phyloP scores from a whole-genome alignment of 2,888 invertebrate species.

The Agapetus fuscipes region DNA sequence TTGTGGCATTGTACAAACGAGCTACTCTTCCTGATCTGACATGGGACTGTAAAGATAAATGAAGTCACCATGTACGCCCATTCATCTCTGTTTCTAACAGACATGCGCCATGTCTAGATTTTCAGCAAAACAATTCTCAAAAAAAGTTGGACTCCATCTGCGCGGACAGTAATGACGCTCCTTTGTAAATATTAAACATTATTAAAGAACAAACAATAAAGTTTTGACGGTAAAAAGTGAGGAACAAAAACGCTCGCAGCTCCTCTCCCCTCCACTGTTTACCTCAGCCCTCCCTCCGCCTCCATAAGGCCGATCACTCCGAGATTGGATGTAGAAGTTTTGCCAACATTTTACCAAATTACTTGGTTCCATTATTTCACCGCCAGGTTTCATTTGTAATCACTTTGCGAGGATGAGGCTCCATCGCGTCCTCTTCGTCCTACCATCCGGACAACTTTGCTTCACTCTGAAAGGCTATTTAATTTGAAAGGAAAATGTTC shows the following conservation, averaged over 20 bases:
- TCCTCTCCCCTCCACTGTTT: conserved; percentile 2
- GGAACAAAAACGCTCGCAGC: conserved; percentile 19
- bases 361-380: conserved; percentile 21
- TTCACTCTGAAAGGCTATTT: conserved; percentile 6
- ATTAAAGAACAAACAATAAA: conserved; percentile 21
- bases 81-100: conserved; percentile 8
- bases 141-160: conserved; percentile 21
- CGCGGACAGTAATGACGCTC: conserved; percentile 20
- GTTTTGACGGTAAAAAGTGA: conserved; percentile 20
- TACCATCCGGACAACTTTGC: conserved; percentile 10
- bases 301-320: conserved; percentile 1
- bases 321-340: conserved; percentile 21
- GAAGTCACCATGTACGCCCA: too few relatives aligned
- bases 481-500: conserved; percentile 6
- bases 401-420: conserved; percentile 13
- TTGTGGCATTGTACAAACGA: too few relatives aligned
- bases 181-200: conserved; percentile 21
- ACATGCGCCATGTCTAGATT: conserved; percentile 10
- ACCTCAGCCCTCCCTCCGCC: conserved; percentile 1
- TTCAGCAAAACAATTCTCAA: conserved; percentile 17
- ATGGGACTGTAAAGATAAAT: too few relatives aligned
- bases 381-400: conserved; percentile 19
- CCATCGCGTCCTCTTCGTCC: conserved; percentile 4
- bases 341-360: conserved; percentile 20
- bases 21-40: too few relatives aligned